Base-by-base conservation (phyloP, 2,797 vertebrate species). In the Agapornis canus region DNA sequence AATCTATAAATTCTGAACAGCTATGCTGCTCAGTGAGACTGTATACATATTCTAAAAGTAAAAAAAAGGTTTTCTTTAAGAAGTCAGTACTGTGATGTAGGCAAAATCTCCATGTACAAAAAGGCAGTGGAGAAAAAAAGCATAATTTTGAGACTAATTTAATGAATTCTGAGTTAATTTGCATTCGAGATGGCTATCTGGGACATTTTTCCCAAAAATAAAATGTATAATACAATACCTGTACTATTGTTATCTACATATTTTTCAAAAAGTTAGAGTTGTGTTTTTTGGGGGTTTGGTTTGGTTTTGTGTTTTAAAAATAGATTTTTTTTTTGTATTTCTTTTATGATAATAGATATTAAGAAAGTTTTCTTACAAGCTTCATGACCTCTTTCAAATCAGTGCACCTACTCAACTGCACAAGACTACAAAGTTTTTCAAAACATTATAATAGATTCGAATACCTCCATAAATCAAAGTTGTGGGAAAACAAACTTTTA, bases 231-330 rank as follows among this genome's bases (percentile, higher is more conserved):
- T 77, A 56, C 37, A 73, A 61, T 39, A 47, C 14, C 17, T 61
- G 10, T 32, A 61, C 11, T 43, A 65, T 11, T 54, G 19, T 60
- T 81, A 16, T 11, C 15, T 48, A 56, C 4, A 9, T 47, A 66
- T 19, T 18, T 86, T 89, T 61, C 26, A 51, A 86, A 37, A 42
- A 29, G 5, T 23, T 52, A 37, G 37, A 57, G 1, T 45, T 76
- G 4, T 25, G 3, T 0, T 25, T 4, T 5, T 39, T 7, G 10
- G 2, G 26, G 21, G 2, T 35, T 42, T 42, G 22, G 1, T 9
- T 43, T 39, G 52, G 40, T 20, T 31, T 56, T 35, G 22, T 57
- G 32, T 42, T 43, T 6, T 18, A 64, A 68, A 7, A 70, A 6
- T 19, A 48, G 22, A 39, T 12, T 47, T 35, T 11, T 27, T 35